These are phyloP conservation scores for Phenacoccus solenopsis DNA, from an alignment of 1,140 invertebrate species.

Conservation along the genomic window DNA sequence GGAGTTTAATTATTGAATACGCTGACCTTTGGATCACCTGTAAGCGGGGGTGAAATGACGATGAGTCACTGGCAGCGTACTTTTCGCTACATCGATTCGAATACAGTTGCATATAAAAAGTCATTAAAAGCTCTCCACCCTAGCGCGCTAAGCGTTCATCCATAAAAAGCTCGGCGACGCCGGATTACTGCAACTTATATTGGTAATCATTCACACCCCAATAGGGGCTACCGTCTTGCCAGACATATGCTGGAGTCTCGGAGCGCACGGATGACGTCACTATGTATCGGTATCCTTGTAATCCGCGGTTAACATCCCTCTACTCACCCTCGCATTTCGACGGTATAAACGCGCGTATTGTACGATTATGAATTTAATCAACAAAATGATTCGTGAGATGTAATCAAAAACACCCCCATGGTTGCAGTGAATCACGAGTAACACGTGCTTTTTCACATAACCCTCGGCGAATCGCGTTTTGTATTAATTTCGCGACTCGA, in stretches of 20 bases:
- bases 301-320: not conserved
- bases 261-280: not conserved
- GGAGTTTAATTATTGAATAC: not conserved
- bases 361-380: not conserved
- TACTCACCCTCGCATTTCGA: not conserved
- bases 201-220: not conserved
- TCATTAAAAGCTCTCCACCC: not conserved
- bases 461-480: too few species aligned
- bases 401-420: not conserved
- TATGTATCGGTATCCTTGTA: not conserved
- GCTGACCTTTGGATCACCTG: too few species aligned
- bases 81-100: too few species aligned
- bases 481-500: too few species aligned
- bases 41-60: not conserved
- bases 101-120: not conserved
- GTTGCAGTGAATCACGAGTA: not conserved
- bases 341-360: not conserved
- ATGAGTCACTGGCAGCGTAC: too few species aligned
- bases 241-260: too few species aligned
- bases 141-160: not conserved
- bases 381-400: not conserved
- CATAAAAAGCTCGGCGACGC: not conserved
- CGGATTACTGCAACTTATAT: not conserved
- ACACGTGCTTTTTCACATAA: constrained; percentile 1
- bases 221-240: too few species aligned